Base-by-base conservation (phyloP, 2,113 vertebrate species). In the Ophthalmolycus amberensis region DNA sequence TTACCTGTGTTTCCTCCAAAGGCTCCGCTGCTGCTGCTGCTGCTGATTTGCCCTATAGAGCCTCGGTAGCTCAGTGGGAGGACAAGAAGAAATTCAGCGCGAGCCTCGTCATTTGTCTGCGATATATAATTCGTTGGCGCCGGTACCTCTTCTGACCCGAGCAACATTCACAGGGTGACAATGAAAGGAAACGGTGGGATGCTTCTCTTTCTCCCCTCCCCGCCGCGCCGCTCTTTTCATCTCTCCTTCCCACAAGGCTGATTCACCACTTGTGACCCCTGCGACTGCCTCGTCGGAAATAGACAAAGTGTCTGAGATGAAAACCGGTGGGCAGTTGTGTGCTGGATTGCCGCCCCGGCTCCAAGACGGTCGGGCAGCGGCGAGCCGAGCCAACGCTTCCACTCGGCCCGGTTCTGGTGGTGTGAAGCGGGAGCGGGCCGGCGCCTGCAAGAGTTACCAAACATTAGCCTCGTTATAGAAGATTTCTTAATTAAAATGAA, bases 251-350 rank as follows among this genome's bases (percentile, higher is more conserved):
- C 90, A 92, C 93, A 81, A 89, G 85, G 82, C 89, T 93, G 90
- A 94, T 87, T 94, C 93, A 94, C 88, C 87, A 34, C 86, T 77
- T 56, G 86, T 88, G 90, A 94, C 92, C 91, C 77, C 87, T 75
- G 86, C 46, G 70, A 75, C 88, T 69, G 60, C 80, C 80, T 84
- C 18, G 79, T 88, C 85, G 79, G 79, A 92, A 94, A 93, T 92
- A 94, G 89, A 93, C 92, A 93, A 90, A 94, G 89, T 82, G 91
- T 88, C 88, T 86, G 88, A 85, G 88, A 86, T 90, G 89, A 92
- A 85, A 91, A 88, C 79, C 70, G 42, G 83, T 83, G 90, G 85
- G 79, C 81, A 84, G 83, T 73, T 59, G 75, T 77, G 48, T 64
- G 89, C 75, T 72, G 29, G 67, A 88, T 84, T 29, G 64, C 84